Percentiles rank a stretch among this genome's conserved stretches.
Conservation (phyloP, 1,140 invertebrate species). For the Aporrectodea caliginosa region DNA sequence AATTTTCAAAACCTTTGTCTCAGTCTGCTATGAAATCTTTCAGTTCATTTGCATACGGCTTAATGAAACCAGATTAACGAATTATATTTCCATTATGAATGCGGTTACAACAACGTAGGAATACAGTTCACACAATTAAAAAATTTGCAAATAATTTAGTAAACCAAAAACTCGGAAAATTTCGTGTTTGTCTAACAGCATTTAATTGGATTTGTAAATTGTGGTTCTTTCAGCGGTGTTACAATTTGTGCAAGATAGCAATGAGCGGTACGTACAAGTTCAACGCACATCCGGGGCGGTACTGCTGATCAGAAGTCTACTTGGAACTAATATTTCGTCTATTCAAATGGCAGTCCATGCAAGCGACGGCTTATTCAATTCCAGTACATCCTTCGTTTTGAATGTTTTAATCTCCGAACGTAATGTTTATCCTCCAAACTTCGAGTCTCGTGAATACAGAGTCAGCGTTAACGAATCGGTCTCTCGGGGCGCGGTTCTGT, state of each 20-base stretch:
- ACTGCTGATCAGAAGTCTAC: neutral
- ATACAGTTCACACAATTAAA: neutral
- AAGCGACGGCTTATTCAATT: neutral
- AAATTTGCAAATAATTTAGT: neutral
- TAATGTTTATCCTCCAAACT: neutral
- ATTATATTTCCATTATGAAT: neutral
- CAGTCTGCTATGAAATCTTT: too few species aligned
- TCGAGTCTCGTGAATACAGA: neutral
- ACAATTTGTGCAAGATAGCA: neutral
- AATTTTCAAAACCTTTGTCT: too few species aligned
- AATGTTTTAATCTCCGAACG: neutral
- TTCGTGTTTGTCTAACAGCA: neutral
- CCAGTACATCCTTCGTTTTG: neutral
- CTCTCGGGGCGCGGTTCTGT: neutral
- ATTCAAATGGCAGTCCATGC: neutral
- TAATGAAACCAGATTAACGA: neutral
- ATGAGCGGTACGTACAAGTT: neutral
- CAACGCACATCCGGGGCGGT: neutral
- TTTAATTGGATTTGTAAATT: neutral
- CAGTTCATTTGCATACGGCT: too few species aligned
- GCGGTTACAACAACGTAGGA: neutral
- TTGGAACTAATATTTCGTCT: neutral
- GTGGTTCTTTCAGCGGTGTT: neutral
- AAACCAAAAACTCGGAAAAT: neutral
- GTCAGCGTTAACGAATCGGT: neutral